A percentile compares a stretch with the other conserved stretches of the same genome.
phyloP scores from a whole-genome alignment of 2,797 vertebrate species.

The Typhlichthys subterraneus region DNA sequence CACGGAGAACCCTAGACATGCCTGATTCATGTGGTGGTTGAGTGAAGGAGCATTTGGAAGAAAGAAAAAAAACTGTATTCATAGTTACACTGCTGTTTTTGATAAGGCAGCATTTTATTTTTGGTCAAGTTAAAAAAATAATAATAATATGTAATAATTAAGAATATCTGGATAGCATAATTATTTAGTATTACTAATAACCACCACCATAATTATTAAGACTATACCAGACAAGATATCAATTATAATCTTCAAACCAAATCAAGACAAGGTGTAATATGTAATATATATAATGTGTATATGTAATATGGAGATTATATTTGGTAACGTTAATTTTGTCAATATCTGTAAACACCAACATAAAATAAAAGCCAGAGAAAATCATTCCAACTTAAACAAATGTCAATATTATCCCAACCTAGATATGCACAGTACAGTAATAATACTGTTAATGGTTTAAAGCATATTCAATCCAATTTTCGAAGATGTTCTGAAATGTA shows the following conservation, averaged over 20 bases:
- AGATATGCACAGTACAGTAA: not conserved
- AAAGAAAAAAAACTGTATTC: conserved; percentile 31
- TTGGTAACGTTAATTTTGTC: no score
- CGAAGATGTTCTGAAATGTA: no score
- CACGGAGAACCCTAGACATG: conserved; percentile 47
- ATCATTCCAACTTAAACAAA: not conserved
- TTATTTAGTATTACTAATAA: no score
- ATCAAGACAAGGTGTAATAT: no score
- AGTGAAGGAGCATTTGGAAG: conserved; percentile 33
- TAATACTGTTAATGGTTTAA: not conserved
- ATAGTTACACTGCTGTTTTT: conserved; percentile 25
- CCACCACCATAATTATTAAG: no score
- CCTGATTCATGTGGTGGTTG: conserved; percentile 55
- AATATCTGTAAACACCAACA: no score
- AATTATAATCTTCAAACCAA: no score
- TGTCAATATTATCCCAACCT: not conserved
- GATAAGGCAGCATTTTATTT: conserved; percentile 29
- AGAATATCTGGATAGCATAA: conserved; percentile 6
- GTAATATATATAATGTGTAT: no score
- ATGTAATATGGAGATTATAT: no score
- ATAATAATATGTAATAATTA: conserved; percentile 6
- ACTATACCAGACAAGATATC: no score
- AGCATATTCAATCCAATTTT: not conserved
- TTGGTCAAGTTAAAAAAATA: conserved; percentile 10
- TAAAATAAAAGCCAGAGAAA: no score